These are phyloP conservation scores for Acrobeloides nanus DNA, from an alignment of 2,888 invertebrate genomes.

Conservation along the genomic window DNA sequence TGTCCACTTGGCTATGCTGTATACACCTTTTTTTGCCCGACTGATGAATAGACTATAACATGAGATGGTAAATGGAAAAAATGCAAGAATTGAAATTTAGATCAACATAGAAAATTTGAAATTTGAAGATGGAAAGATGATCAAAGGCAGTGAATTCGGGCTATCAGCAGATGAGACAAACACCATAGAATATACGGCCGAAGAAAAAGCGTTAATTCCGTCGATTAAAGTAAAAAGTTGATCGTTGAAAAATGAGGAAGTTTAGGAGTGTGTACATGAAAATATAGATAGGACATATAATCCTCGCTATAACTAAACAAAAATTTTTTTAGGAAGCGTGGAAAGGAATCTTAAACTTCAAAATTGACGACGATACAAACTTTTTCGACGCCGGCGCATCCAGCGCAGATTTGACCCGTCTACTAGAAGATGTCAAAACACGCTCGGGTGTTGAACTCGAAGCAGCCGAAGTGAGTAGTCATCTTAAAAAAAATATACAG, in stretches of 20 bases:
- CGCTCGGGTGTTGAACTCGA: conserved; percentile 65
- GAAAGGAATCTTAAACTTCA: conserved; percentile 72
- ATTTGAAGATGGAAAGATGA: conserved; percentile 70
- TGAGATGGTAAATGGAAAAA: too few species aligned
- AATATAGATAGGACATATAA: too few species aligned
- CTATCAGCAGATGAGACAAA: conserved; percentile 11
- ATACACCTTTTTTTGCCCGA: too few species aligned
- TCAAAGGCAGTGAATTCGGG: conserved; percentile 59
- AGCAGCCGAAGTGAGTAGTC: conserved; percentile 72
- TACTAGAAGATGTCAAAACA: conserved; percentile 74
- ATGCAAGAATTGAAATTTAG: too few species aligned
- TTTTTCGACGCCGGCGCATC: conserved; percentile 92
- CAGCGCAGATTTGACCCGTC: conserved; percentile 88
- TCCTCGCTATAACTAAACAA: neutral
- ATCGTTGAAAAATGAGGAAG: too few species aligned
- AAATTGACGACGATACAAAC: conserved; percentile 66
- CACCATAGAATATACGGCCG: conserved; percentile 66
- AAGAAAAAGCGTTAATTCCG: conserved; percentile 68
- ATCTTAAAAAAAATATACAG: too few species aligned
- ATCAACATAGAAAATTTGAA: conserved; percentile 72
- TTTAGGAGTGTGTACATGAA: too few species aligned
- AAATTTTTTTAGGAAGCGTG: conserved; percentile 58
- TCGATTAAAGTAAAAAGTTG: conserved; percentile 57
- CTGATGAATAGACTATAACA: too few species aligned
- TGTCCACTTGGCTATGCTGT: too few species aligned